Evolutionary conservation across 2,888 invertebrate genomes (phyloP).

Genomic region (Sisyra terminalis): DNA sequence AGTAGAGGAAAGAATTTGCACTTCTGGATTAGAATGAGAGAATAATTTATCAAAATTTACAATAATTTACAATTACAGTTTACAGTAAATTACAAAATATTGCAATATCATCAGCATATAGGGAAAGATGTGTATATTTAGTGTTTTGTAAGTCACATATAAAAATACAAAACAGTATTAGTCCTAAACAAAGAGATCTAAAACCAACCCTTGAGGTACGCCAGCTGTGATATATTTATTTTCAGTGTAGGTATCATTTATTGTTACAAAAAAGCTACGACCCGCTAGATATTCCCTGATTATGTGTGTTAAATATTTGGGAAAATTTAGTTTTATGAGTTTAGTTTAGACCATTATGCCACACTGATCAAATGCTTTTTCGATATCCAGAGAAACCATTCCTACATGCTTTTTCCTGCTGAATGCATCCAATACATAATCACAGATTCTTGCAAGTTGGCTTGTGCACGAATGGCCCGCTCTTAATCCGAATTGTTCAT

Average conservation of each 20-base stretch:
- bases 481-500: slow-evolving; percentile 19
- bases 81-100: no score
- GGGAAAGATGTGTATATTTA: no score
- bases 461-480: slow-evolving; percentile 16
- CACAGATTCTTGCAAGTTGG: slow-evolving; percentile 17
- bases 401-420: slow-evolving; percentile 16
- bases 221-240: slow-evolving; percentile 11
- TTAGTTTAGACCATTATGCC: slow-evolving; percentile 19
- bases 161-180: no score
- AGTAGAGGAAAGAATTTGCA: no score
- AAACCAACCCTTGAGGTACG: slow-evolving; percentile 12
- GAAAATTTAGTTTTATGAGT: slow-evolving; percentile 14
- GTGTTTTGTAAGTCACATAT: no score
- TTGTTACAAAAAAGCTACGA: slow-evolving; percentile 13
- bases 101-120: no score
- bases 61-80: no score
- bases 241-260: slow-evolving; percentile 11
- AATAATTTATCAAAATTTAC: no score
- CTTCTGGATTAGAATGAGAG: no score
- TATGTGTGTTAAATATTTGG: slow-evolving; percentile 14
- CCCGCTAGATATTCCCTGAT: slow-evolving; percentile 15
- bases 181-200: no score
- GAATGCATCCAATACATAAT: slow-evolving; percentile 14
- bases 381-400: slow-evolving; percentile 18
- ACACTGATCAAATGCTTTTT: slow-evolving; percentile 21